These are phyloP conservation scores for Bombus ignitus DNA, from an alignment of 1,140 invertebrate genomes.

Conservation along the genomic window DNA sequence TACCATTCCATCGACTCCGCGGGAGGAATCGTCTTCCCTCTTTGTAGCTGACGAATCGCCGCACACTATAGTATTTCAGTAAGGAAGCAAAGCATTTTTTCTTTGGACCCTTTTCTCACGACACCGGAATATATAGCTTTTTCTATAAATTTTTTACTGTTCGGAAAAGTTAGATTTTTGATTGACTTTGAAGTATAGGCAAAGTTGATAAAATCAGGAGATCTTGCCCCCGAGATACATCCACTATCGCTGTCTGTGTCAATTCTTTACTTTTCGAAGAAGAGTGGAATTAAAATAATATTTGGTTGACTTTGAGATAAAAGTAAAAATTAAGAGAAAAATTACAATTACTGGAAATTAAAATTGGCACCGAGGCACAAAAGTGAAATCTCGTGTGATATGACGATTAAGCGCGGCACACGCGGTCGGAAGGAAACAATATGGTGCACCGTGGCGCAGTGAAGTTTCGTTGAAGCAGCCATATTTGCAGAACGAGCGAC, in stretches of 20 bases:
- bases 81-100: no score
- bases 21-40: constrained; percentile 31
- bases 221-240: no score
- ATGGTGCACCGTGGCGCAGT: constrained; percentile 71
- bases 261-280: no score
- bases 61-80: not conserved
- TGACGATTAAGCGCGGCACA: constrained; percentile 31
- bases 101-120: not conserved
- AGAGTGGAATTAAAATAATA: not conserved
- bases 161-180: no score
- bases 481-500: constrained; percentile 75
- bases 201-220: no score
- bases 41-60: constrained; percentile 39
- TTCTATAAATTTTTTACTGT: no score
- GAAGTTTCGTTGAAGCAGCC: constrained; percentile 78
- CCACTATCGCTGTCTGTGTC: no score
- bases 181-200: no score
- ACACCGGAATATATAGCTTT: no score
- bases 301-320: not conserved
- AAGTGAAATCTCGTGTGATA: not conserved
- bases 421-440: constrained; percentile 66
- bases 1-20: constrained; percentile 66
- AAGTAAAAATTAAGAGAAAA: not conserved
- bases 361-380: not conserved
- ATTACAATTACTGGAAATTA: not conserved